These are phyloP conservation scores for Oreochromis tanganicae DNA, from an alignment of 2,113 vertebrate species.

Conservation along the genomic window DNA sequence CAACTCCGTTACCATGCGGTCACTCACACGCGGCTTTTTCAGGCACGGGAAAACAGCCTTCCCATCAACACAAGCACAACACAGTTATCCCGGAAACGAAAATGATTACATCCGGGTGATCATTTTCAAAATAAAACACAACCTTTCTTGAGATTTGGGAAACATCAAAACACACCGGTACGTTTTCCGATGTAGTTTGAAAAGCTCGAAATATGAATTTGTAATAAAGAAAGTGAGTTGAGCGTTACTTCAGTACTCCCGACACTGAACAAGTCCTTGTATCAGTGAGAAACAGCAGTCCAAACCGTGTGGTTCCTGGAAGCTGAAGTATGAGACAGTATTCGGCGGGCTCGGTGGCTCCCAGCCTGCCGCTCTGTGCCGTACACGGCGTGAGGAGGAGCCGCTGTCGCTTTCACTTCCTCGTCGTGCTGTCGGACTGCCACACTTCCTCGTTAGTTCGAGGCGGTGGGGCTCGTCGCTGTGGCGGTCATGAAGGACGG, in stretches of 20 bases:
- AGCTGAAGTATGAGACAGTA: not conserved
- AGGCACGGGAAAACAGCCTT: not conserved
- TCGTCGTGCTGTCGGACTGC: not conserved
- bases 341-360: not conserved
- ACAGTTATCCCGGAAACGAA: not conserved
- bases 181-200: not conserved
- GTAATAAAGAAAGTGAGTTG: not conserved
- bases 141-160: not conserved
- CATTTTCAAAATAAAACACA: conserved; percentile 6
- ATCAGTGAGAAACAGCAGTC: not conserved
- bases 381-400: not conserved
- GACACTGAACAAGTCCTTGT: not conserved
- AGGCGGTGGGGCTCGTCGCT: not conserved
- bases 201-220: not conserved
- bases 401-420: conserved; percentile 41
- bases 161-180: not conserved
- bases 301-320: not conserved
- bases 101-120: not conserved
- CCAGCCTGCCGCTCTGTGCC: not conserved
- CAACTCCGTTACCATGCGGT: not conserved
- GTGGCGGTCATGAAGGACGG: conserved; percentile 47
- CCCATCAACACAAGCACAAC: rapidly evolving
- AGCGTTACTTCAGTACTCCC: not conserved
- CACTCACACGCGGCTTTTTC: not conserved
- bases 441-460: conserved; percentile 15